A percentile compares a stretch with the other conserved stretches of the same genome.
Evolutionary conservation across 2,888 invertebrate species (phyloP).

Genomic region (Microdon myrmicae): DNA sequence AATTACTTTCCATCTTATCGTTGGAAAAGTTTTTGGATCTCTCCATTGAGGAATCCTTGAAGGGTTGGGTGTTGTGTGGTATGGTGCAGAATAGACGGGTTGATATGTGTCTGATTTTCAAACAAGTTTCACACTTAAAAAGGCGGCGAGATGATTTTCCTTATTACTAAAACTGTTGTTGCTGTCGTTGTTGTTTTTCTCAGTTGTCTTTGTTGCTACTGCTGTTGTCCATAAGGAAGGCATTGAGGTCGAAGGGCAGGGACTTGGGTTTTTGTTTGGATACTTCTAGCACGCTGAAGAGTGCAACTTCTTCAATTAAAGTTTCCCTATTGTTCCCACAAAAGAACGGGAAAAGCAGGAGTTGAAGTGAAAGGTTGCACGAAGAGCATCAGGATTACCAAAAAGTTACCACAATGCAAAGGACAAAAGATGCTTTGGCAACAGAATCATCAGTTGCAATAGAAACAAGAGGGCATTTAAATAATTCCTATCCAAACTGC

Average conservation of each 20-base stretch:
- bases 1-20: slow-evolving; percentile 51
- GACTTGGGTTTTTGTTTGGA: slow-evolving; percentile 38
- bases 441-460: slow-evolving; percentile 33
- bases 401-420: slow-evolving; percentile 29
- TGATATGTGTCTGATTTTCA: slow-evolving; percentile 21
- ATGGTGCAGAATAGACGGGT: no score
- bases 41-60: background rate
- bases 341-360: slow-evolving; percentile 45
- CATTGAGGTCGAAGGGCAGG: background rate
- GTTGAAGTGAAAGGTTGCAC: background rate
- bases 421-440: slow-evolving; percentile 42
- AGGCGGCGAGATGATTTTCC: slow-evolving; percentile 40
- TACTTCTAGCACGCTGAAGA: slow-evolving; percentile 47
- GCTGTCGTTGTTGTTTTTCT: slow-evolving; percentile 4
- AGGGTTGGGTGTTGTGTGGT: no score
- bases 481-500: no score
- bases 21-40: slow-evolving; percentile 38
- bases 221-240: background rate
- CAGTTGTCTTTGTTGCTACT: background rate
- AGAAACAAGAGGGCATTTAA: slow-evolving; percentile 37
- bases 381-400: background rate
- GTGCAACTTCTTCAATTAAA: slow-evolving; percentile 53
- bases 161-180: slow-evolving; percentile 13
- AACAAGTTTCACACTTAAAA: slow-evolving; percentile 45
- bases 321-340: slow-evolving; percentile 46